These are phyloP conservation scores for Actinostola sp. DNA, from an alignment of 92 coral and sea anemone species.

Conservation along the genomic window DNA sequence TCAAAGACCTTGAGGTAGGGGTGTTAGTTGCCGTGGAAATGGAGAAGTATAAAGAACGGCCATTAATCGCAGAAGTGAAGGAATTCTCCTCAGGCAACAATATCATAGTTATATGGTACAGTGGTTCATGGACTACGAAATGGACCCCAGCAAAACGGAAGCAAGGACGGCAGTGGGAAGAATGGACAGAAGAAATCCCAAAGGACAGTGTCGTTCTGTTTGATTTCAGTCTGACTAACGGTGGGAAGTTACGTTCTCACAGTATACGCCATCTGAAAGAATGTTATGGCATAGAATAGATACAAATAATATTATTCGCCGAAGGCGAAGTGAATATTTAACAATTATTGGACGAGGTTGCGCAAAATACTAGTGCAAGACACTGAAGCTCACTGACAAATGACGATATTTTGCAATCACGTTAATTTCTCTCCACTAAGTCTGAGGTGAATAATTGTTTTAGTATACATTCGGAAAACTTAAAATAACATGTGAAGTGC, in stretches of 20 bases:
- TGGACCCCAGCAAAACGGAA: conserved; percentile 33
- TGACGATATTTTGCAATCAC: no score
- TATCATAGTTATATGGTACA: conserved; percentile 15
- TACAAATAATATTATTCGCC: no score
- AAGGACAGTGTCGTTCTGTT: conserved; percentile 23
- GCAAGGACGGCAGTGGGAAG: conserved; percentile 27
- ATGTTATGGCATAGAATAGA: conserved; percentile 3
- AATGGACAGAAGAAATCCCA: conserved; percentile 25
- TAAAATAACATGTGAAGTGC: no score
- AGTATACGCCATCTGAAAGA: conserved; percentile 23
- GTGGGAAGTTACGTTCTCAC: conserved; percentile 27
- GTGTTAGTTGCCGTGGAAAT: conserved; percentile 41
- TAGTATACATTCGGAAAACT: no score
- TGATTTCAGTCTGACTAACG: conserved; percentile 27
- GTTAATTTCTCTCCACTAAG: no score
- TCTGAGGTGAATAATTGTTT: no score
- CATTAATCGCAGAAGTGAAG: conserved; percentile 32
- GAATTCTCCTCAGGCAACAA: conserved; percentile 10
- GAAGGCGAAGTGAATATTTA: no score
- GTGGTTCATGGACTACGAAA: conserved; percentile 39
- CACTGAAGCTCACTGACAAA: no score
- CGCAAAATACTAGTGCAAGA: no score
- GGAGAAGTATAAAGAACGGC: conserved; percentile 30
- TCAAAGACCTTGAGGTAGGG: conserved; percentile 16
- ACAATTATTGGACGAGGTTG: no score